A percentile compares a stretch with the other conserved stretches of the same genome.
Evolutionary conservation across 2,888 invertebrate species (phyloP).

Genomic region (Oegoconia quadripuncta): DNA sequence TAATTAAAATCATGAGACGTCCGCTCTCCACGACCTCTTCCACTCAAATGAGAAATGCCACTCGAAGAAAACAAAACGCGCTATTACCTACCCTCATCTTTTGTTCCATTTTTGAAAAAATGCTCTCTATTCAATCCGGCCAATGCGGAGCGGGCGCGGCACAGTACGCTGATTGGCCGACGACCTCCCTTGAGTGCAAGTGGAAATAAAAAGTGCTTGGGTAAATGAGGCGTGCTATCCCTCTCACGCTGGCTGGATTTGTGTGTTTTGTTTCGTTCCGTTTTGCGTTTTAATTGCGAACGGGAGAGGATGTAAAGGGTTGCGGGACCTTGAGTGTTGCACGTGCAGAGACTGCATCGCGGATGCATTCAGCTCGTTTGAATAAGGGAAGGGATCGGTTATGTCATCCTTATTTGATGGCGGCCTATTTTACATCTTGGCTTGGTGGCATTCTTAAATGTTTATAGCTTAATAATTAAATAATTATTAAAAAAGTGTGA

Average conservation of each 20-base stretch:
- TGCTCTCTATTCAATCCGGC: constrained; percentile 73
- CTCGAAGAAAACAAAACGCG: constrained; percentile 75
- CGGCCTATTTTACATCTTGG: constrained; percentile 19
- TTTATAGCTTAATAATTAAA: too few species aligned
- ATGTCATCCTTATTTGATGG: constrained; percentile 51
- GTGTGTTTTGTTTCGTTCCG: constrained; percentile 50
- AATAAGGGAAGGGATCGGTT: constrained; percentile 60
- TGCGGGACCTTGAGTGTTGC: constrained; percentile 74
- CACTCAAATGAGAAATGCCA: constrained; percentile 70
- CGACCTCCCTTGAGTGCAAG: constrained; percentile 69
- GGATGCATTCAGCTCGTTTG: constrained; percentile 68
- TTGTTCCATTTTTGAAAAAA: constrained; percentile 67
- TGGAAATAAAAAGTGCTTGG: constrained; percentile 75
- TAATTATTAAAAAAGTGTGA: too few species aligned
- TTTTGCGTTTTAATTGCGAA: constrained; percentile 78
- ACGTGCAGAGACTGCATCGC: constrained; percentile 55
- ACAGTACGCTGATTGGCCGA: constrained; percentile 77
- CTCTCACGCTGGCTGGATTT: constrained; percentile 42
- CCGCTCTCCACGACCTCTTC: constrained; percentile 54
- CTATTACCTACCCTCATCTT: constrained; percentile 74
- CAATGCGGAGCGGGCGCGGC: constrained; percentile 69
- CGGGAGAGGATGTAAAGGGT: constrained; percentile 74
- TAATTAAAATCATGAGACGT: constrained; percentile 69
- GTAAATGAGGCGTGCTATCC: constrained; percentile 69
- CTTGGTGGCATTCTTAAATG: not conserved